Evolutionary conservation across 2,888 invertebrate species (phyloP).

Genomic region (Orthosia cruda): DNA sequence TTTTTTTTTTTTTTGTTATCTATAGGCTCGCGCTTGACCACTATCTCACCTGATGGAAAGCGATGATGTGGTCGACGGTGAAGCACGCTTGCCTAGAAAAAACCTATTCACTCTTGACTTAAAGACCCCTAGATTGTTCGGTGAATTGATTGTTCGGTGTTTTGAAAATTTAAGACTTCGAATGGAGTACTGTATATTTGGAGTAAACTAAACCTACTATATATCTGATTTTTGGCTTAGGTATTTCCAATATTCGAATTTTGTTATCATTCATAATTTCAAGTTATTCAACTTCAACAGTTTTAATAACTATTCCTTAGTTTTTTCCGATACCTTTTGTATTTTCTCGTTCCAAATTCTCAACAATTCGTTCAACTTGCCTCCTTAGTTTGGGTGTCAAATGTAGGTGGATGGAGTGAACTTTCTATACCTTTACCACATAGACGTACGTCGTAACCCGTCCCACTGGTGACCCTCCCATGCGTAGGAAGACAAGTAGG

Average conservation of each 20-base stretch:
- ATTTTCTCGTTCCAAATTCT: constrained; percentile 33
- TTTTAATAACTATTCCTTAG: neutral
- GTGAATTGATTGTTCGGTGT: neutral
- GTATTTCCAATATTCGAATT: neutral
- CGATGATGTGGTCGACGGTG: no score
- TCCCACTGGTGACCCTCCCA: constrained; percentile 44
- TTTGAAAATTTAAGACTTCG: neutral
- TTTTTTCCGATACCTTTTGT: neutral
- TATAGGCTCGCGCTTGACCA: no score
- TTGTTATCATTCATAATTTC: neutral
- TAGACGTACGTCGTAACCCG: constrained; percentile 22
- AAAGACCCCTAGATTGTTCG: no score
- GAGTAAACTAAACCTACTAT: neutral
- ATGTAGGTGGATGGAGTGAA: constrained; percentile 39
- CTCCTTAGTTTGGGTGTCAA: constrained; percentile 30
- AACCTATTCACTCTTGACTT: no score
- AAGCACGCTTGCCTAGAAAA: no score
- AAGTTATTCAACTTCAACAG: neutral
- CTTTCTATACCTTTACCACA: constrained; percentile 42
- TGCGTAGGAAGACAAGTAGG: constrained; percentile 59
- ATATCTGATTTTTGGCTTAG: neutral
- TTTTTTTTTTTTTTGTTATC: no score
- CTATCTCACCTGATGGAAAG: no score
- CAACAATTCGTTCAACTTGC: constrained; percentile 27
- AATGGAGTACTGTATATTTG: neutral